Base-by-base conservation (phyloP, 2,888 invertebrate species). In the Drosophila recens region DNA sequence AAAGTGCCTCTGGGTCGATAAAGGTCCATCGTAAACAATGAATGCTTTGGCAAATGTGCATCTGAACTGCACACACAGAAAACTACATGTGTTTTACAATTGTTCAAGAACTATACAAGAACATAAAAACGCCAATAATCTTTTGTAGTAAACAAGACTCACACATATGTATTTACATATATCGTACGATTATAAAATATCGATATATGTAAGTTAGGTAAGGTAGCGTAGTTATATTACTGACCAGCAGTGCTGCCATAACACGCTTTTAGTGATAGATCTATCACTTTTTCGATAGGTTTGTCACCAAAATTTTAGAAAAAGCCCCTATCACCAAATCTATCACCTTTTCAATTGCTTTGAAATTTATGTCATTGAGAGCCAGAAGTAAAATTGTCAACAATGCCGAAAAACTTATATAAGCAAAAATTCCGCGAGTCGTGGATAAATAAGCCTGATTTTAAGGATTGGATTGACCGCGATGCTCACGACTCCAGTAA, bases 1-100 rank as follows among this genome's bases (percentile, higher is more conserved):
- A 93, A 73, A 3, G 92, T 91, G 20, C 93, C 92, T 64, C 90
- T 90, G 17, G 93, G 93, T 67, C 90, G 89, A 82, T 90, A 91
- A 57, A 75, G 78, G 56, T 84, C 90, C 92, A 91, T 92, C 30
- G 23, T 61, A 30, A 54, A 27, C 46, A 59, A 56, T 52, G 34
- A 23, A 64, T n/a, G 17, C 42, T 38, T 38, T 67, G 23, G 17
- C 49, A 45, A 58, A 46, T 51, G 40, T 56, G 42, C 58, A 59
- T 63, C 33, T 54, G 43, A 15, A 15, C 17, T 53, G 4, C 11
- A 27, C 15, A 11, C 36, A 27, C 23, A n/a, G 42, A 42, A 38
- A 58, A 38, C 58, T 48, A 58, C 38, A 46, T 46, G 34, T 6
- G 36, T 23, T 36, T 57, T 23, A 11, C 30, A 58, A 38, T 38